A percentile compares a stretch with the other conserved stretches of the same genome.
Conservation (phyloP, 2,888 invertebrate genomes). For the Noctua fimbriata region DNA sequence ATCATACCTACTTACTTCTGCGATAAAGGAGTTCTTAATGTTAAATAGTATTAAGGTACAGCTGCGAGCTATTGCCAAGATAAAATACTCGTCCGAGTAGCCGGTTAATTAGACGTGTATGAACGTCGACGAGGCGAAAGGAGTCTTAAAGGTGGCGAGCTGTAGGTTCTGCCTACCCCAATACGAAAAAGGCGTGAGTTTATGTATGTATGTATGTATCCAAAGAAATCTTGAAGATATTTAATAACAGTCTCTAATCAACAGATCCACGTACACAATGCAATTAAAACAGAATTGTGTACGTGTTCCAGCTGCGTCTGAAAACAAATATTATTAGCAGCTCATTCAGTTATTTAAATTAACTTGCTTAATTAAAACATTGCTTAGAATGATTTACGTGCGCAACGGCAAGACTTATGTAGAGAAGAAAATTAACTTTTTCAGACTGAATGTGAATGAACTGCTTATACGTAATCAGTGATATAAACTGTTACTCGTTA, state of each 20-base stretch:
- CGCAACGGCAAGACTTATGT: not conserved
- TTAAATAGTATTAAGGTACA: not conserved
- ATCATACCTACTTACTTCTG: not conserved
- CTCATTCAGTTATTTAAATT: conserved; percentile 44
- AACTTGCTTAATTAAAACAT: conserved; percentile 25
- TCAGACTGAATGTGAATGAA: not conserved
- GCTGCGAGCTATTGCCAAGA: not conserved
- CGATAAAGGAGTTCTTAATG: not conserved
- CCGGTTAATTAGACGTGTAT: not conserved
- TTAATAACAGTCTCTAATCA: conserved; percentile 1
- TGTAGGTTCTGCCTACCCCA: not conserved
- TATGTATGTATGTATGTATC: not conserved
- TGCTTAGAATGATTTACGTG: conserved; percentile 17
- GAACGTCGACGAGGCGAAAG: not conserved
- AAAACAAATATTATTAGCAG: conserved; percentile 25
- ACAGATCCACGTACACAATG: not conserved
- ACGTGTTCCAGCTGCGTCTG: conserved; percentile 26
- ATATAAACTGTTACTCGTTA: not conserved
- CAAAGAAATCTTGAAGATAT: not conserved
- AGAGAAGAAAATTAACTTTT: conserved; percentile 4
- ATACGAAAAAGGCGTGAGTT: not conserved
- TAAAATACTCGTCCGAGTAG: not conserved
- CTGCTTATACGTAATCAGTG: not conserved
- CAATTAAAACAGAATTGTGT: conserved; percentile 29
- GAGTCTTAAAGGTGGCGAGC: not conserved